These are phyloP conservation scores for Lophochroa leadbeateri DNA, from an alignment of 2,113 vertebrate species.

Conservation along the genomic window DNA sequence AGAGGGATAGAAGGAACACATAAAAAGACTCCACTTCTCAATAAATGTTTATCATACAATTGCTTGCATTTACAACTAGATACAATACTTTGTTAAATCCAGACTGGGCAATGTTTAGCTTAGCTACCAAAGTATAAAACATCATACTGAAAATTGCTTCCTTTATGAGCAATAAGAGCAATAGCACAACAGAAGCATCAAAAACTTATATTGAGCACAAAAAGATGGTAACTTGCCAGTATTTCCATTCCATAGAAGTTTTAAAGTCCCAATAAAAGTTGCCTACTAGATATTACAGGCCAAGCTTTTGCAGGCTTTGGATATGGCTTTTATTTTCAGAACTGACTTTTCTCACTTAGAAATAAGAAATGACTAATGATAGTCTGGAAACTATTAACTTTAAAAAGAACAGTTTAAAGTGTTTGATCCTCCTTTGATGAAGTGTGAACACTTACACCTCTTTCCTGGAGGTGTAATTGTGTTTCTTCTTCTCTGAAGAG, in stretches of 20 bases:
- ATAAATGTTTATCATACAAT: conserved; percentile 12
- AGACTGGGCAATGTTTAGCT: not conserved
- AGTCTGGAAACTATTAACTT: conserved; percentile 71
- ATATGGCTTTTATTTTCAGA: conserved; percentile 47
- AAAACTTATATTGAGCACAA: not conserved
- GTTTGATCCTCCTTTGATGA: conserved; percentile 73
- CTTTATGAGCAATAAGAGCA: not conserved
- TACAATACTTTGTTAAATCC: not conserved
- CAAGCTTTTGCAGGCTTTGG: conserved; percentile 6
- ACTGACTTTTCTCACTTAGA: conserved; percentile 31
- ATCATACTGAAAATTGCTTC: not conserved
- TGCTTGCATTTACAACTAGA: not conserved
- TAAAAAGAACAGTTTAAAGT: conserved; percentile 57
- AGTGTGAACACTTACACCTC: conserved; percentile 65
- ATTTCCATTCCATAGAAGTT: not conserved
- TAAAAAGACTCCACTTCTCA: not conserved
- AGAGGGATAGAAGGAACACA: not conserved
- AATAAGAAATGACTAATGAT: conserved; percentile 47
- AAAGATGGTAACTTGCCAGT: not conserved
- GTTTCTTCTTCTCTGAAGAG: conserved; percentile 12
- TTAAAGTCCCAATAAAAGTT: not conserved
- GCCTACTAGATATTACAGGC: conserved; percentile 8
- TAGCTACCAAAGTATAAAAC: not conserved
- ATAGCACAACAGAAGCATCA: not conserved
- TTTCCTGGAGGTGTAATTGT: conserved; percentile 35